Evolutionary conservation across 2,113 vertebrate genomes (phyloP), one percentile per base, ranked within the genome.

Genomic region (Siniperca knerii): DNA sequence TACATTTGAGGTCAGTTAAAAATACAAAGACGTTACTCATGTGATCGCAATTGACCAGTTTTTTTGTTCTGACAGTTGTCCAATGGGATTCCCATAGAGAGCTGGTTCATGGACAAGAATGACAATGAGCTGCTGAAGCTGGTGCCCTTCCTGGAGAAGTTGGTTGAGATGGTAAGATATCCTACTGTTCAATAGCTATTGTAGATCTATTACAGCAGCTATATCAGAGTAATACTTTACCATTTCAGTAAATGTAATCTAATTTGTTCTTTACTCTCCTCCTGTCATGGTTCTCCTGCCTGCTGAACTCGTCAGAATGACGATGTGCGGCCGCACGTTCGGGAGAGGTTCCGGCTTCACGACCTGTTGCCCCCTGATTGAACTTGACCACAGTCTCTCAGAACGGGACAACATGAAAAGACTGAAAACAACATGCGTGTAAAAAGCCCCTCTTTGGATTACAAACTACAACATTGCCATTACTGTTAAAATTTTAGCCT

Each of bases 71-170:
- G 57, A 67, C 84, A 99, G 98, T 96, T 99, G 94, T 99, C 98
- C 89, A 99, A 99, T 94, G 98, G 98, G 85, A 99, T 99, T 94
- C 98, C 98, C 91, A 99, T 99, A 95, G 98, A 99, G 95, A 99
- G 98, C 94, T 99, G 98, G 98, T 99, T 99, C 95, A 98, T 99
- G 97, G 98, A 99, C 95, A 99, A 97, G 96, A 99, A 98, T 91
- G 98, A 99, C 96, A 99, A 97, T 74, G 98, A 99, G 95, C 97
- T 99, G 80, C 96, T 99, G 94, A 99, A 99, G 95, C 94, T 99
- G 95, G 98, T 99, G 90, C 98, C 98, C 75, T 99, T 99, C 95
- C 95, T 99, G 96, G 98, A 99, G 96, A 99, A 98, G 95, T 96
- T 99, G 87, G 98, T 99, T 92, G 97, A 99, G 95, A 97, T 99